A percentile compares a stretch with the other conserved stretches of the same genome.
phyloP scores from a whole-genome alignment of 2,888 invertebrate genomes.

The Alloplasta piceator region DNA sequence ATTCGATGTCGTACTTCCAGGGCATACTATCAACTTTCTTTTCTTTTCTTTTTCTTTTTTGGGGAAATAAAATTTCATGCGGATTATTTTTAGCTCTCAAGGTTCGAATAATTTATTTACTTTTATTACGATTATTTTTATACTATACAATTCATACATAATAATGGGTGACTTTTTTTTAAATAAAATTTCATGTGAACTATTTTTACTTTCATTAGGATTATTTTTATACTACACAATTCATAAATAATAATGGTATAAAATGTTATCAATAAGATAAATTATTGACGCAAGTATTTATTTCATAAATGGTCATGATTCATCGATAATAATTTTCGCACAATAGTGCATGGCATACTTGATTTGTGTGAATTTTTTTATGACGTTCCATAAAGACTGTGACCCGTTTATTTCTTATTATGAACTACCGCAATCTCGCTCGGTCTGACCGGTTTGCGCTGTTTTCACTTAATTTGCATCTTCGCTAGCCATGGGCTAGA shows the following conservation, averaged over 20 bases:
- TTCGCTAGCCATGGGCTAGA: neutral
- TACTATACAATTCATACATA: no score
- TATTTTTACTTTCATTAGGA: no score
- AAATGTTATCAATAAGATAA: neutral
- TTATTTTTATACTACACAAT: no score
- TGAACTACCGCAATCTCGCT: constrained; percentile 22
- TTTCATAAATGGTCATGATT: constrained; percentile 5
- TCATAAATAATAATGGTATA: neutral
- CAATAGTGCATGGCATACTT: constrained; percentile 1
- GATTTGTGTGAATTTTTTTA: constrained; percentile 24
- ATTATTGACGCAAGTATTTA: constrained; percentile 8
- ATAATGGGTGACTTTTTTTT: no score
- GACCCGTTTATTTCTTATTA: constrained; percentile 38
- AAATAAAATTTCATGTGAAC: no score
- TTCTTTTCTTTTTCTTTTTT: constrained; percentile 31
- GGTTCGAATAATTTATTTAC: neutral
- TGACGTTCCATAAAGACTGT: constrained; percentile 14
- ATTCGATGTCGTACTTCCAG: constrained; percentile 21
- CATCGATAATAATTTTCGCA: neutral
- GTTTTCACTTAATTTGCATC: constrained; percentile 47
- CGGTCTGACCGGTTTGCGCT: constrained; percentile 56
- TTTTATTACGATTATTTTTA: constrained; percentile 3
- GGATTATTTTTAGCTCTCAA: neutral
- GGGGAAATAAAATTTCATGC: constrained; percentile 9
- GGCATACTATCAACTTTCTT: constrained; percentile 42